These are phyloP conservation scores for Zele albiditarsus DNA, from an alignment of 2,888 invertebrate genomes.

Conservation along the genomic window DNA sequence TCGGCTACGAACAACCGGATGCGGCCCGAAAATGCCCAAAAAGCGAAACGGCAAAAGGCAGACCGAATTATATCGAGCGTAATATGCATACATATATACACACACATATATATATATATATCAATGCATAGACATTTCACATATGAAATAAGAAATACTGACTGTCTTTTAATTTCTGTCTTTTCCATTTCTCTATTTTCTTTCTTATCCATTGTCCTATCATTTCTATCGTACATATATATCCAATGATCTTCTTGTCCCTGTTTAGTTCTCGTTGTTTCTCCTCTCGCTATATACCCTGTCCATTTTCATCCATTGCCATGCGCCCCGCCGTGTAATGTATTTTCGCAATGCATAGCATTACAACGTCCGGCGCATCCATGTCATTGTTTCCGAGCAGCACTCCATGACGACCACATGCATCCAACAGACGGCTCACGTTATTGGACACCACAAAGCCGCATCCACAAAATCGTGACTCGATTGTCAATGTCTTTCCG, in stretches of 20 bases:
- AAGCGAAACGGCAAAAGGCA: slow-evolving; percentile 41
- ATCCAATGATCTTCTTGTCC: slow-evolving; percentile 33
- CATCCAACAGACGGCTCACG: slow-evolving; percentile 35
- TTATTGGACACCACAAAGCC: slow-evolving; percentile 24
- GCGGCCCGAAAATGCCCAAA: slow-evolving; percentile 49
- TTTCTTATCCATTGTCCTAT: slow-evolving; percentile 49
- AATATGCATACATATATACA: neutral
- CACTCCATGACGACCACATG: slow-evolving; percentile 62
- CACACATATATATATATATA: neutral
- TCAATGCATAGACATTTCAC: neutral
- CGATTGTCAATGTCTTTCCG: slow-evolving; percentile 18
- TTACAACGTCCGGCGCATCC: slow-evolving; percentile 66
- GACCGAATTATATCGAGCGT: slow-evolving; percentile 27
- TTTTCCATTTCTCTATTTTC: neutral
- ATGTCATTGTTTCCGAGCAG: slow-evolving; percentile 66
- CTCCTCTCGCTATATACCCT: slow-evolving; percentile 14
- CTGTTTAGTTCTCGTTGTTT: neutral
- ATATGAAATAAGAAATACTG: neutral
- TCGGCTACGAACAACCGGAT: slow-evolving; percentile 53
- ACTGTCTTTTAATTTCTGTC: neutral
- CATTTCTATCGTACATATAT: slow-evolving; percentile 21
- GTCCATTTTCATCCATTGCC: slow-evolving; percentile 25
- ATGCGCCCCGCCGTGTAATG: slow-evolving; percentile 50
- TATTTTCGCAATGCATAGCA: slow-evolving; percentile 64
- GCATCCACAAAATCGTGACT: slow-evolving; percentile 12